Base-by-base conservation (phyloP, 2,888 invertebrate genomes). In the Tuberolachnus salignus region DNA sequence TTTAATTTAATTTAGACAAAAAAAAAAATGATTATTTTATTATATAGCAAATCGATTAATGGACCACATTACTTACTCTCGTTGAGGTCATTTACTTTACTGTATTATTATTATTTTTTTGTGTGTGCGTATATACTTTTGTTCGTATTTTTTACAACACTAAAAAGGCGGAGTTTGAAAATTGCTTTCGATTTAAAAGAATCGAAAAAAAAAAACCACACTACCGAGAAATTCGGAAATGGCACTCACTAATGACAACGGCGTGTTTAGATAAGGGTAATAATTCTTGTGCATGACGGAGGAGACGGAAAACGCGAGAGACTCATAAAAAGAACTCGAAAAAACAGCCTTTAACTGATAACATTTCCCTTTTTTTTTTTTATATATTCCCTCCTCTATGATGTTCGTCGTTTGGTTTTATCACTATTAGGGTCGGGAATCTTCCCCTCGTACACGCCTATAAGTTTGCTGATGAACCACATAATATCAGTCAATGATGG, bases 181-280 rank as follows among this genome's bases (percentile, higher is more conserved):
- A 78, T 78, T 59, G 78, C 59, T 69, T 78, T 78, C 78, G 67
- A 78, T 78, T 78, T 51, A 26, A 59, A 69, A 69, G 78, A 59
- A 78, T 59, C 49, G 21, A 49, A 71, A 46, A 49, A 55, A 66
- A 71, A 70, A 75, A 67, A 67, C 49, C 21, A 78, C 78, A 67
- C 34, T 49, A 78, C 75, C 34, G 51, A 78, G 69, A 78, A 78
- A 69, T 69, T 78, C 78, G 59, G 78, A 78, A 78, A 78, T 69
- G 34, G 78, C 69, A 61, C 78, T 51, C 67, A 69, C 78, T 78
- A 78, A 78, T 78, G 78, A 78, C 78, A 78, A 59, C 78, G 49
- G 69, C 69, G 13, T 78, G 78, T 78, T 78, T 59, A 78, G 78
- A 78, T 78, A 78, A 78, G 59, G 67, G 78, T 67, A 78, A 78